Evolutionary conservation across 1,140 invertebrate species (phyloP).

Genomic region (Nasonia longicornis): DNA sequence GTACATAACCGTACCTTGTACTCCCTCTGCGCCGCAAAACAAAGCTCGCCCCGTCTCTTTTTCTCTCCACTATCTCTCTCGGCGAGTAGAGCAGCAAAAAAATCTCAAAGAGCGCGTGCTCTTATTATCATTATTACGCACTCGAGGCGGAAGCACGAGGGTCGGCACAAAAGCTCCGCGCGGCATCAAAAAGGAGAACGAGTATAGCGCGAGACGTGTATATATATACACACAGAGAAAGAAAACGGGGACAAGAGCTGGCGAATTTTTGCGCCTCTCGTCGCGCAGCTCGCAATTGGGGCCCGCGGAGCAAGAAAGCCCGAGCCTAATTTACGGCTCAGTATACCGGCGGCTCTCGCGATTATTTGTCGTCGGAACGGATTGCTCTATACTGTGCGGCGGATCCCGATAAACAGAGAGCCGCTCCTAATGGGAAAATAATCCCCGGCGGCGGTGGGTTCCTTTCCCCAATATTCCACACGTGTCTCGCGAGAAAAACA

Average conservation of each 20-base stretch:
- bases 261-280: conserved; percentile 24
- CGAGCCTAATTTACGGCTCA: conserved; percentile 17
- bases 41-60: background rate
- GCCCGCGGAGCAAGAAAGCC: background rate
- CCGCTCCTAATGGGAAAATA: conserved; percentile 59
- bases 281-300: background rate
- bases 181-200: background rate
- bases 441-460: background rate
- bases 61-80: no score
- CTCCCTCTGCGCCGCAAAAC: background rate
- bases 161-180: background rate
- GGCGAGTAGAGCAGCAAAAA: background rate
- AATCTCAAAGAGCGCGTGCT: background rate
- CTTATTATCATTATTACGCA: conserved; percentile 20
- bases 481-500: conserved; percentile 34
- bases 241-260: background rate
- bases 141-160: conserved; percentile 10
- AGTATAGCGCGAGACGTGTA: background rate
- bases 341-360: conserved; percentile 38
- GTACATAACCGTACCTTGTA: no score
- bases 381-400: conserved; percentile 2
- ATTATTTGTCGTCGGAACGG: conserved; percentile 34
- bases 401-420: conserved; percentile 39
- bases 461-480: background rate
- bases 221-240: background rate